Base-by-base conservation (phyloP, 2,888 invertebrate genomes). In the Parapristionchus giblindavisi region DNA sequence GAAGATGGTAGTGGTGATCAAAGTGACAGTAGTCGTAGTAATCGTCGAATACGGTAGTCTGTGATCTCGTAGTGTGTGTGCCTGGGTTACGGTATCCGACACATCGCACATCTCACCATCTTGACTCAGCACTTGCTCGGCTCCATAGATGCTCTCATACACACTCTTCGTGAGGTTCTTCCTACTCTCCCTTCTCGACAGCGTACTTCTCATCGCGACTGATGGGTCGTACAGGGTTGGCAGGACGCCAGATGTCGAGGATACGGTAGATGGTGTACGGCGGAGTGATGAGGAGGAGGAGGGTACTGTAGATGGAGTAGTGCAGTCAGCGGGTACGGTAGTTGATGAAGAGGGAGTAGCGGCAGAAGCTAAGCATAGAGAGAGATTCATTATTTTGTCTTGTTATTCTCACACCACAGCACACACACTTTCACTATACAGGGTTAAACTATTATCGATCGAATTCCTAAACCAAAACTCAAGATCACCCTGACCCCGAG, bases 121-220 rank as follows among this genome's bases (percentile, higher is more conserved):
- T n/a, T n/a, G n/a, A n/a, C n/a, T n/a, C n/a, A 27, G 24, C 32
- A 60, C 32, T 6, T 60, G 52, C 1, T 72, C 72, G 8, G 54
- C n/a, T 48, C 60, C 60, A 21, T 72, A 72, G 43, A 72, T 60
- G 3, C 43, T 48, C 32, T 72, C 72, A 51, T 72, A 72, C 11
- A 58, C 58, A 1, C 34, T 34, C n/a, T 58, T 72, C 14, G 60
- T 60, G 24, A 72, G 34, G 11, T 43, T 60, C 5, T 24, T 5
- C 24, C 60, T 60, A 60, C 72, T 72, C 27, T 72, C 72, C n/a
- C 72, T 40, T 32, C 72, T 27, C 8, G 58, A 60, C 21, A 72
- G 60, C 24, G 38, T 60, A 1, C 14, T 51, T 34, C 72, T 32
- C 60, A 72, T 34, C 21, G 72, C 40, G 3, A 72, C 58, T 11